Evolutionary conservation across 2,113 vertebrate genomes (phyloP), one percentile per base, ranked within the genome.

Genomic region (Chrysemys picta): DNA sequence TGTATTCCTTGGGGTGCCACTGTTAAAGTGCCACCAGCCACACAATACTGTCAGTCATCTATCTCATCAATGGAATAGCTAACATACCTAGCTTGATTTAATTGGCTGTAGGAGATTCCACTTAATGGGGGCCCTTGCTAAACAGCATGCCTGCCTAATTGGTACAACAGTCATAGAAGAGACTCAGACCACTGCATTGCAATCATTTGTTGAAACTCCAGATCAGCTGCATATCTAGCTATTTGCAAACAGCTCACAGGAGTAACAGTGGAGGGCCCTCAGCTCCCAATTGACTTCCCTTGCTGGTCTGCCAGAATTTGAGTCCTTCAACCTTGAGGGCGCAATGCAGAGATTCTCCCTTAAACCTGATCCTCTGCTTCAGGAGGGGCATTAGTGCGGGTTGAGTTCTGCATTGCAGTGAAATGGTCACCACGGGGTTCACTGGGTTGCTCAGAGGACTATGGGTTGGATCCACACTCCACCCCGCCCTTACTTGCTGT

Each of bases 161-260:
- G 90, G 93, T 87, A 53, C 87, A 89, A 94, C 89, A 93, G 52
- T 92, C 78, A 72, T 5, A 96, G 96, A 90, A 90, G 96, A 92
- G 88, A 86, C 88, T 85, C 72, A 45, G 57, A 89, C 84, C 96
- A 93, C 89, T 91, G 88, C 62, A 82, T 91, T 84, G 91, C 91
- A 93, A 47, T 93, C 96, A 96, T 95, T 92, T 90, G 96, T 96
- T 91, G 95, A 96, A 96, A 93, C 88, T 96, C 88, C 93, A 95
- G 95, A 93, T 96, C 97, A 97, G 91, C 79, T 81, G 86, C 76
- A 94, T 85, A 91, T 76, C 82, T 95, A 65, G 31, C 87, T 93
- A 4, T 80, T 82, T 94, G 86, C 90, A 93, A 91, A 85, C 90
- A n/a, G 80, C 95, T 96, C 92, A 89, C 59, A 76, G 72, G 82